phyloP scores from a whole-genome alignment of 2,797 vertebrate species.

The Enteromius anoplus region DNA sequence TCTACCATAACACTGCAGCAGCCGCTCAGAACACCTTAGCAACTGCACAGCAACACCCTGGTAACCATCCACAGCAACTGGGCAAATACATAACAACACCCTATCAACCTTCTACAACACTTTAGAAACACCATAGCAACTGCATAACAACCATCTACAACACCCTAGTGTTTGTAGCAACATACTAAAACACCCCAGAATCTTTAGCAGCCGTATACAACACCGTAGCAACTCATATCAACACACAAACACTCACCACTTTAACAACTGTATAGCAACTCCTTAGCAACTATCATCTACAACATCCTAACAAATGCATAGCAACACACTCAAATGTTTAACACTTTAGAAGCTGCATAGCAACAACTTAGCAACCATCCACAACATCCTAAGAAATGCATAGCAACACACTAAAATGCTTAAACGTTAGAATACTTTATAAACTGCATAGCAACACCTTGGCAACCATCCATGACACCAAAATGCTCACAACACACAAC shows the following conservation, averaged over 20 bases:
- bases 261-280: background rate
- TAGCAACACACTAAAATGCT: background rate
- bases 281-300: background rate
- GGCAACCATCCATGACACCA: background rate
- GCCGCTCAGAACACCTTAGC: background rate
- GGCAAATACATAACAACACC: background rate
- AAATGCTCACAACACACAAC: background rate
- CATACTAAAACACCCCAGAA: background rate
- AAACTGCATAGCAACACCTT: background rate
- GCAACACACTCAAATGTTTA: background rate
- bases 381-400: background rate
- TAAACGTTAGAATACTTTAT: too few relatives aligned
- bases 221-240: background rate
- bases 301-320: background rate
- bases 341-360: background rate
- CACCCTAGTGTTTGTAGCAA: background rate
- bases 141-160: background rate
- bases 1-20: slow-evolving; percentile 5
- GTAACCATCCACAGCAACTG: background rate
- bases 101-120: too few relatives aligned
- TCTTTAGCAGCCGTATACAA: background rate
- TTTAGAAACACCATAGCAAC: background rate
- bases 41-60: background rate
- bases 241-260: background rate
- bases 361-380: background rate